Evolutionary conservation across 2,113 vertebrate genomes (phyloP).

Genomic region (Epinephelus cyanopodus): DNA sequence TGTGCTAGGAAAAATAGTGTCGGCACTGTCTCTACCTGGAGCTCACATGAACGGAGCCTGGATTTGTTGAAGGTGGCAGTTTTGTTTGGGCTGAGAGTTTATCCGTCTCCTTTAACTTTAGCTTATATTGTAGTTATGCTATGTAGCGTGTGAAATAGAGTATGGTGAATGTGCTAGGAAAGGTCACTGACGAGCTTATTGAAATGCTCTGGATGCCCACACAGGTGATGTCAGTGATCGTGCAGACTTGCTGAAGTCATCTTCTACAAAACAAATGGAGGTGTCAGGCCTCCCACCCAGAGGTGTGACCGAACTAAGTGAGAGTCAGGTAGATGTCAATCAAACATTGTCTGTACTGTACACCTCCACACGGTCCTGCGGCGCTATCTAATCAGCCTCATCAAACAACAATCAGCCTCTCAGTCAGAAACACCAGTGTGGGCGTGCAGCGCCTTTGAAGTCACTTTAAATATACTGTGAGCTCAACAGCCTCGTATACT

Average conservation of each 20-base stretch:
- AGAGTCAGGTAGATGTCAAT: not conserved
- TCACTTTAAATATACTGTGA: not conserved
- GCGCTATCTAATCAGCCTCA: not conserved
- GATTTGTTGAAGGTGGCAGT: no score
- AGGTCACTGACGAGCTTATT: not conserved
- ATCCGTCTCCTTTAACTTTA: no score
- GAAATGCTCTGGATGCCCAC: not conserved
- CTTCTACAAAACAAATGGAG: not conserved
- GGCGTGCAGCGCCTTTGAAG: not conserved
- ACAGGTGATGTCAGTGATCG: not conserved
- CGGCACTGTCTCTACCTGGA: no score
- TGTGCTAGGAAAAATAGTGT: no score
- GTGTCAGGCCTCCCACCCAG: not conserved
- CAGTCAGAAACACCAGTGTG: not conserved
- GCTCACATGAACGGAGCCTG: no score
- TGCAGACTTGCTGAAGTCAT: not conserved
- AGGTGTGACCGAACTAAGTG: not conserved
- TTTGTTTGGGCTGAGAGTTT: no score
- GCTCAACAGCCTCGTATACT: no score
- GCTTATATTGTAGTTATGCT: no score
- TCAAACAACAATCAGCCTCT: not conserved
- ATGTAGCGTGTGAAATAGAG: no score
- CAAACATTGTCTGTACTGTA: not conserved
- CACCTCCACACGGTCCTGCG: not conserved
- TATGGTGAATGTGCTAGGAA: no score